Evolutionary conservation across 2,888 invertebrate species (phyloP).

Genomic region (Leucophora obtusa): DNA sequence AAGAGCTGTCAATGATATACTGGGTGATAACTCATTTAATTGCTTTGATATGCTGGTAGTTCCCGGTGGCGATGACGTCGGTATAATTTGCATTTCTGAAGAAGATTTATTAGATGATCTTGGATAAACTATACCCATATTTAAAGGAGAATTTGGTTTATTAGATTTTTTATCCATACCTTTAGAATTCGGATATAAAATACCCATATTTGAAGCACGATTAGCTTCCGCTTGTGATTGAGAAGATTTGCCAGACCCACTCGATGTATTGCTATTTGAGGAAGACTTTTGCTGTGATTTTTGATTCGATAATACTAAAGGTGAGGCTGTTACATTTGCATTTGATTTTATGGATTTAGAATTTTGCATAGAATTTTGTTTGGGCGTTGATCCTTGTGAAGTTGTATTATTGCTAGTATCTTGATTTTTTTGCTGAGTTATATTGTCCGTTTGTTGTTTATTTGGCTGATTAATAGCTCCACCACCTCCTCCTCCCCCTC

Average conservation of each 20-base stretch:
- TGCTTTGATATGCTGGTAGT: constrained; percentile 73
- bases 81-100: constrained; percentile 75
- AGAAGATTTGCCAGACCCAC: constrained; percentile 8
- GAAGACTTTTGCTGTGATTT: constrained; percentile 32
- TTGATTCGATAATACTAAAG: constrained; percentile 26
- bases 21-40: constrained; percentile 72
- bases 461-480: too few species aligned
- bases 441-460: constrained; percentile 6
- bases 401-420: constrained; percentile 11
- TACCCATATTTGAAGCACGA: constrained; percentile 60
- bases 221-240: constrained; percentile 26
- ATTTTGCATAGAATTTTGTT: constrained; percentile 1
- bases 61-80: constrained; percentile 71
- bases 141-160: constrained; percentile 53
- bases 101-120: constrained; percentile 50
- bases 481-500: neutral
- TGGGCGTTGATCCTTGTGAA: constrained; percentile 1
- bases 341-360: constrained; percentile 29
- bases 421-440: constrained; percentile 40
- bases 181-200: constrained; percentile 52
- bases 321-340: neutral
- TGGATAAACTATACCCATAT: constrained; percentile 68
- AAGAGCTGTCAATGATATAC: constrained; percentile 73
- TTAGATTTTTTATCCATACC: constrained; percentile 36
- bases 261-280: constrained; percentile 21